Evolutionary conservation across 2,888 invertebrate genomes (phyloP), one percentile per base, ranked within the genome.

Genomic region (Petrophora chlorosata): DNA sequence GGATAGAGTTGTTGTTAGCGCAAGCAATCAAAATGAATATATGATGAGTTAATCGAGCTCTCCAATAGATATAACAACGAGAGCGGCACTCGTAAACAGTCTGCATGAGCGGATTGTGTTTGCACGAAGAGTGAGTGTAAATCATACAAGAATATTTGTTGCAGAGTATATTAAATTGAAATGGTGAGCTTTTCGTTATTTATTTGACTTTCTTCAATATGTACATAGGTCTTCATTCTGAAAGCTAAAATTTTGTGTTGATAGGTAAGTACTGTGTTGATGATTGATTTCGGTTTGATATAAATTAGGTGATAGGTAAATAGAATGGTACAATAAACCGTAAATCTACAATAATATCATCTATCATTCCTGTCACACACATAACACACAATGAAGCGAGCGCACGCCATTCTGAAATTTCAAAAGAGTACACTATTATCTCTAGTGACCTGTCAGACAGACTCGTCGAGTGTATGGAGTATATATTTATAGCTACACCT

Each of bases 401-500:
- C 26, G 22, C 23, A 9, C 35, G 29, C 10, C 39, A 25, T 40
- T 28, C 41, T 43, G 43, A 53, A 46, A 53, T 47, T 52, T 42
- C 46, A 54, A 47, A n/a, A n/a, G n/a, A 53, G 53, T 45, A 53
- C 36, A 43, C 35, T 14, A 23, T 33, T 41, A 41, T 49, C 49
- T 56, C 58, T 45, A 60, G 58, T 62, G 60, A 59, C 57, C 57
- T 61, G 62, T 62, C 61, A 55, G 56, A 55, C 57, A 45, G 49
- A 56, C 45, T 43, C 36, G 49, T 30, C 44, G 50, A 51, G 61
- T 61, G 62, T 56, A 60, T 55, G 29, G 52, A 55, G 15, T 44
- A 63, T 53, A 73, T 73, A 49, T 49, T 76, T 70, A 74, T 73
- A 71, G 59, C 62, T 41, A 15, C 35, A 54, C 15, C 50, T 54